phyloP scores from a whole-genome alignment of 2,113 vertebrate species.

The Jacana jacana region DNA sequence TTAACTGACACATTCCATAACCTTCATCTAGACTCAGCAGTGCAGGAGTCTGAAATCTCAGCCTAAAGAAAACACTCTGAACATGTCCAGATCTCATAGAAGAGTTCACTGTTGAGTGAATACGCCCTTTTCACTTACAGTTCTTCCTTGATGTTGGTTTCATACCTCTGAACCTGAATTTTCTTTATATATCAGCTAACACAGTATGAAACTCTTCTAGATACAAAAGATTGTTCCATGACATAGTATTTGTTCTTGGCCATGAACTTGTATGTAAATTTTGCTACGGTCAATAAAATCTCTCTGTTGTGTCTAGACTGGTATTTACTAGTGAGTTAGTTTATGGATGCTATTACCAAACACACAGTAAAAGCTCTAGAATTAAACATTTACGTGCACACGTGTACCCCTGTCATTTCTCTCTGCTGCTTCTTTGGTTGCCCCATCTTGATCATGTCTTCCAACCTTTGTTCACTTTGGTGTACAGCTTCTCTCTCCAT shows the following conservation, averaged over 20 bases:
- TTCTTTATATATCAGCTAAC: not conserved
- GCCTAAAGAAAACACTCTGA: not conserved
- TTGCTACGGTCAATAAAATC: not conserved
- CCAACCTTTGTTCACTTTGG: rapidly evolving
- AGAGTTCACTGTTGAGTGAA: not conserved
- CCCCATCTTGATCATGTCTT: not conserved
- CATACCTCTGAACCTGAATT: not conserved
- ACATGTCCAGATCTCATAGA: not conserved
- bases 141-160: not conserved
- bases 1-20: not conserved
- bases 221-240: not conserved
- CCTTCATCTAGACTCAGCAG: rapidly evolving
- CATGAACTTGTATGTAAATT: not conserved
- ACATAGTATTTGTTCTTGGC: not conserved
- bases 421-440: not conserved
- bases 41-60: not conserved
- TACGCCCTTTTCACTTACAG: not conserved
- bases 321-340: not conserved
- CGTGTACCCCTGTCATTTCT: not conserved
- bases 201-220: not conserved
- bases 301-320: not conserved
- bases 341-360: not conserved
- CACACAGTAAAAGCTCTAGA: not conserved
- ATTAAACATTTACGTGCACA: not conserved
- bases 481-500: not conserved